These are phyloP conservation scores for Sinocyclocheilus grahami DNA, from an alignment of 2,113 vertebrate species.

Conservation along the genomic window DNA sequence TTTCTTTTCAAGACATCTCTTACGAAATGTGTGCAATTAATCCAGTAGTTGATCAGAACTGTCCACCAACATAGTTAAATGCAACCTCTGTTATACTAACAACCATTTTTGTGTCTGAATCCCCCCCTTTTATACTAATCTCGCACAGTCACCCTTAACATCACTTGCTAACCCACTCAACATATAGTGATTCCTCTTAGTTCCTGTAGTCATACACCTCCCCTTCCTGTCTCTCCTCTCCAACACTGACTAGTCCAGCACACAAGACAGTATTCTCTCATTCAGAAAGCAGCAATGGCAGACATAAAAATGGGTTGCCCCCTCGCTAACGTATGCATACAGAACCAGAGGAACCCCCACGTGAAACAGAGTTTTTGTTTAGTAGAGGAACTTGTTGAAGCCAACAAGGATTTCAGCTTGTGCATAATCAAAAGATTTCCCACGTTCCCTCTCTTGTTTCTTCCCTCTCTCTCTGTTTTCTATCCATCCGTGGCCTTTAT, in stretches of 20 bases:
- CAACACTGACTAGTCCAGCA: conserved; percentile 17
- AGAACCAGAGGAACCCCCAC: conserved; percentile 28
- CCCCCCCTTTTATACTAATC: conserved; percentile 54
- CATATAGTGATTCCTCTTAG: conserved; percentile 39
- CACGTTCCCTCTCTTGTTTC: conserved; percentile 43
- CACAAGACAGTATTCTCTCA: conserved; percentile 29
- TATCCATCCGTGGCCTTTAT: conserved; percentile 10
- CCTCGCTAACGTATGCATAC: conserved; percentile 51
- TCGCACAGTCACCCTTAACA: conserved; percentile 49
- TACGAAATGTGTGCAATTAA: conserved; percentile 28
- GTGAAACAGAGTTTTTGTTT: conserved; percentile 12
- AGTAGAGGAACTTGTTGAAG: conserved; percentile 6
- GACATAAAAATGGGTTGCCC: conserved; percentile 60
- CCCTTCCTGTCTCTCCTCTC: conserved; percentile 7
- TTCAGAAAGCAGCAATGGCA: conserved; percentile 47
- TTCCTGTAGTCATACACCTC: conserved; percentile 25
- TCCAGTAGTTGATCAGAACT: conserved; percentile 17
- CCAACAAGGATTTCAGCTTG: conserved; percentile 11
- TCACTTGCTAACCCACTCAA: conserved; percentile 54
- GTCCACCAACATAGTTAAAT: conserved; percentile 23
- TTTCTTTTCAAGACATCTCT: conserved; percentile 41
- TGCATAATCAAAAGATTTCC: conserved; percentile 32
- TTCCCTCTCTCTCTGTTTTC: conserved; percentile 38
- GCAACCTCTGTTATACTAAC: conserved; percentile 51
- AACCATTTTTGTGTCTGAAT: conserved; percentile 62